Evolutionary conservation across 2,888 invertebrate genomes (phyloP).

Genomic region (Laspeyria flexula): DNA sequence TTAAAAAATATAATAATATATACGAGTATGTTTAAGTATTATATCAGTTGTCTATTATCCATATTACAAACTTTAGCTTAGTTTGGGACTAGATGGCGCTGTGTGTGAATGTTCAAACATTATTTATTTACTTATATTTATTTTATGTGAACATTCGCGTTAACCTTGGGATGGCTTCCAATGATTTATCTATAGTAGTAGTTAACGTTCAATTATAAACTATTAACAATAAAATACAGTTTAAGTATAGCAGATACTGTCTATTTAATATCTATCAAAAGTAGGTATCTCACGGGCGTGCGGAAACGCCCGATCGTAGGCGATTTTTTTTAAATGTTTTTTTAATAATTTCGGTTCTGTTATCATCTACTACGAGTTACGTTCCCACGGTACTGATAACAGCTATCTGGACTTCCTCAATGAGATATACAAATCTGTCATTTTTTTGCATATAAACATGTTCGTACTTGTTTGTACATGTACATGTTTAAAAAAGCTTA

Average conservation of each 20-base stretch:
- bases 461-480: no score
- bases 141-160: no score
- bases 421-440: slow-evolving; percentile 46
- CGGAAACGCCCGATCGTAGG: slow-evolving; percentile 62
- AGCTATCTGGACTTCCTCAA: slow-evolving; percentile 63
- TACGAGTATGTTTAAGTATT: no score
- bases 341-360: slow-evolving; percentile 42
- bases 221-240: neutral
- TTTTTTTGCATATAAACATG: slow-evolving; percentile 23
- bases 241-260: neutral
- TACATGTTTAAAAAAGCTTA: no score
- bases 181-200: no score
- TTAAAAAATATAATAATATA: no score
- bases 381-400: slow-evolving; percentile 74
- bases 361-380: slow-evolving; percentile 45
- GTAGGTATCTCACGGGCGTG: slow-evolving; percentile 53
- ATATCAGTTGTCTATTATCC: no score
- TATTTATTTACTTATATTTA: no score
- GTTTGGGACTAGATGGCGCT: no score
- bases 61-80: no score
- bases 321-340: slow-evolving; percentile 53
- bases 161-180: no score
- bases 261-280: neutral
- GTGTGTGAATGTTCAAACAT: no score
- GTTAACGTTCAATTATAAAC: neutral